These are phyloP conservation scores for Setipinna tenuifilis DNA, from an alignment of 2,797 vertebrate species.

Conservation along the genomic window DNA sequence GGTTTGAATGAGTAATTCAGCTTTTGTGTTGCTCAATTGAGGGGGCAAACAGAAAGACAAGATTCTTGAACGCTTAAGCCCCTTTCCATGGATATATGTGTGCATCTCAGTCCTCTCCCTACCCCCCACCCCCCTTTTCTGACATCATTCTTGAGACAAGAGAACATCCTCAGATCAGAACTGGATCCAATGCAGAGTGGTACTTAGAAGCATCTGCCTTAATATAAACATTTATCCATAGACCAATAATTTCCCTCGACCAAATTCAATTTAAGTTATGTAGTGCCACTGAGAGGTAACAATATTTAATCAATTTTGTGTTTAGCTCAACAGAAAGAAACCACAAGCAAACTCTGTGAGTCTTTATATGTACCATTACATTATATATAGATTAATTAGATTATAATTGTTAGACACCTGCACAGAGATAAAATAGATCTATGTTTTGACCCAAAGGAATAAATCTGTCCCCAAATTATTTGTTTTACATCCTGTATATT, in stretches of 20 bases:
- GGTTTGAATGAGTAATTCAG: conserved; percentile 99
- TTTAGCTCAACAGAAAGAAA: neutral
- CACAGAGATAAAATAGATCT: neutral
- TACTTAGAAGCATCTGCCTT: neutral
- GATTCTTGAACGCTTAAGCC: conserved; percentile 99
- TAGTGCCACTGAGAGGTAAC: neutral
- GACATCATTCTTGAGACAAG: conserved; percentile 79
- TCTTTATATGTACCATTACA: neutral
- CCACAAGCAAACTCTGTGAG: neutral
- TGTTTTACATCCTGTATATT: no score
- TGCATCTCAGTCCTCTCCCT: conserved; percentile 84
- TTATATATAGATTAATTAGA: no score
- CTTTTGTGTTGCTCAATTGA: conserved; percentile 99
- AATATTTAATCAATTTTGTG: neutral
- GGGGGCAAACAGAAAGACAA: conserved; percentile 99
- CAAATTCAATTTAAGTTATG: neutral
- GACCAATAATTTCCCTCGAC: neutral
- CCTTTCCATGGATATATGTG: conserved; percentile 99
- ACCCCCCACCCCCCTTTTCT: conserved; percentile 79
- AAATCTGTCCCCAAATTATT: neutral
- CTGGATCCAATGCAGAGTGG: conserved; percentile 39
- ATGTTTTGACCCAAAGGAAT: neutral
- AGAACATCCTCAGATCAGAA: conserved; percentile 70
- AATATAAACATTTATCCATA: neutral
- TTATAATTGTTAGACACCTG: no score